Evolutionary conservation across 2,888 invertebrate species (phyloP).

Genomic region (Teleiodes luculella): DNA sequence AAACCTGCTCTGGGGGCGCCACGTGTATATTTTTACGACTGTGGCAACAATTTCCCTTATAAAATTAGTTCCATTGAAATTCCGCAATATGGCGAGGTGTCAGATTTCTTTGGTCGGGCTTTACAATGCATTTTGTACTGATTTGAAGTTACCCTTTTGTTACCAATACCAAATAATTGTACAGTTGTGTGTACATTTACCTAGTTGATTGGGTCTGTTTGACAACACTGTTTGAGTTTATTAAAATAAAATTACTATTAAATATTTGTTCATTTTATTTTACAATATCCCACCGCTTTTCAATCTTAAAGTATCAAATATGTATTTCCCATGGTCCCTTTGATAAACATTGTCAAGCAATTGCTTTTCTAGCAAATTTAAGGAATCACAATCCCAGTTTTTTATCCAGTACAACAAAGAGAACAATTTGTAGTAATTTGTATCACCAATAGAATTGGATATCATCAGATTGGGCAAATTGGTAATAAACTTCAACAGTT

Average conservation of each 20-base stretch:
- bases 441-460: conserved; percentile 54
- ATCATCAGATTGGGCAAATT: conserved; percentile 61
- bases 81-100: too few relatives aligned
- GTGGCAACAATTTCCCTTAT: too few relatives aligned
- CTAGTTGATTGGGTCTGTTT: conserved; percentile 29
- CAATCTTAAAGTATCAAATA: conserved; percentile 60
- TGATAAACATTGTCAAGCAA: conserved; percentile 50
- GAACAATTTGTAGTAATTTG: conserved; percentile 70
- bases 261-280: conserved; percentile 20
- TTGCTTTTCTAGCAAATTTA: conserved; percentile 63
- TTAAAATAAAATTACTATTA: conserved; percentile 23
- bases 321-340: conserved; percentile 55
- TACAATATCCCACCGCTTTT: conserved; percentile 43
- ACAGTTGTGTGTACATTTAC: conserved; percentile 26
- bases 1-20: too few relatives aligned
- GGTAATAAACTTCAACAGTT: conserved; percentile 62
- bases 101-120: too few relatives aligned
- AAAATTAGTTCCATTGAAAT: too few relatives aligned
- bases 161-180: conserved; percentile 37
- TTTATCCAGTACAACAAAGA: conserved; percentile 77
- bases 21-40: too few relatives aligned
- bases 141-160: conserved; percentile 46
- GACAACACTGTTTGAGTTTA: conserved; percentile 26
- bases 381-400: conserved; percentile 58
- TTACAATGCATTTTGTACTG: conserved; percentile 32